phyloP scores from a whole-genome alignment of 2,113 vertebrate species.

The Chrysochloris asiatica region DNA sequence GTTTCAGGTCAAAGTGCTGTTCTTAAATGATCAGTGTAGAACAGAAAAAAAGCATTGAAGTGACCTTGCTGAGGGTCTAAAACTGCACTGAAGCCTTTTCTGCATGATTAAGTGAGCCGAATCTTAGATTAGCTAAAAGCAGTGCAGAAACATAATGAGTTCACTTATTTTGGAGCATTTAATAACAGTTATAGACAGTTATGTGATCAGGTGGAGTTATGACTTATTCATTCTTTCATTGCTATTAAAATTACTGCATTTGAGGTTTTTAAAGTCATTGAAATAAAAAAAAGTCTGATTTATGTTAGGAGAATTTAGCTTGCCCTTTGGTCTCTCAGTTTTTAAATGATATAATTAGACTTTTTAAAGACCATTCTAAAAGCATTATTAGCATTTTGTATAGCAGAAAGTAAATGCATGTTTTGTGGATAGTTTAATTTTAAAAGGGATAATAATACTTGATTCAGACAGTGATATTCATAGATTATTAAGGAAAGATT shows the following conservation, averaged over 20 bases:
- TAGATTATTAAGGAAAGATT: slow-evolving; percentile 88
- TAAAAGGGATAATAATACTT: slow-evolving; percentile 90
- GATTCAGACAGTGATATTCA: slow-evolving; percentile 89
- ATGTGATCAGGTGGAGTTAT: slow-evolving; percentile 92
- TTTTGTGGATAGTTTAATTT: slow-evolving; percentile 91
- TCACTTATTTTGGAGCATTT: slow-evolving; percentile 92
- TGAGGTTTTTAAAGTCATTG: slow-evolving; percentile 92
- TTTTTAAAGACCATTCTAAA: slow-evolving; percentile 97
- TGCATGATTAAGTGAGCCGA: slow-evolving; percentile 91
- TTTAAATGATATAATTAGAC: slow-evolving; percentile 97
- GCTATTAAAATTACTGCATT: slow-evolving; percentile 93
- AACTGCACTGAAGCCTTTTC: slow-evolving; percentile 87
- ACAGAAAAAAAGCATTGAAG: slow-evolving; percentile 83
- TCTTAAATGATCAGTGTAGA: slow-evolving; percentile 88
- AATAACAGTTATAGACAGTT: slow-evolving; percentile 94
- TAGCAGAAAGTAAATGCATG: slow-evolving; percentile 90
- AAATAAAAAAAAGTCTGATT: slow-evolving; percentile 93
- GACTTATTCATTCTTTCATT: slow-evolving; percentile 92
- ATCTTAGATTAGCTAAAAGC: slow-evolving; percentile 91
- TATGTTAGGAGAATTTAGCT: slow-evolving; percentile 95
- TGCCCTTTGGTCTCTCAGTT: slow-evolving; percentile 94
- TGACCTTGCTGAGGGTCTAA: slow-evolving; percentile 91
- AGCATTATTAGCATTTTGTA: slow-evolving; percentile 94
- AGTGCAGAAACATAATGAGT: slow-evolving; percentile 91
- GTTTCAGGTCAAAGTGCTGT: slow-evolving; percentile 87